phyloP scores from a whole-genome alignment of 2,113 vertebrate species.

The Oreotrochilus melanogaster region DNA sequence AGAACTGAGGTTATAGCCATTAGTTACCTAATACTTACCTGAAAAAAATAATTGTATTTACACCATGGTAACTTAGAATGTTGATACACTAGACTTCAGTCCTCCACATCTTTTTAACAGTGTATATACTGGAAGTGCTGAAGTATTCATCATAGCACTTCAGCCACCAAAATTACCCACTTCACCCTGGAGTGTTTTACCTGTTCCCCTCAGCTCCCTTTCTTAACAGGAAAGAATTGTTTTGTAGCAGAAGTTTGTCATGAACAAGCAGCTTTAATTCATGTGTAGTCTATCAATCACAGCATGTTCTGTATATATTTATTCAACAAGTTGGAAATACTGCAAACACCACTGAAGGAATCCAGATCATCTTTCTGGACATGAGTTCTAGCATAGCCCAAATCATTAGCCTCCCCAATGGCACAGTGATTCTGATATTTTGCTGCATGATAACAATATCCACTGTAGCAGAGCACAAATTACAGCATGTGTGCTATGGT shows the following conservation, averaged over 20 bases:
- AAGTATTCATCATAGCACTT: neutral
- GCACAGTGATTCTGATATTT: neutral
- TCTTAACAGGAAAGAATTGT: neutral
- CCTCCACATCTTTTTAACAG: neutral
- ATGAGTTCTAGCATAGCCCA: neutral
- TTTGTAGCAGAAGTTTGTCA: neutral
- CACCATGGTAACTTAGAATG: neutral
- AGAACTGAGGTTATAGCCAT: neutral
- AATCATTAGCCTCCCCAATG: neutral
- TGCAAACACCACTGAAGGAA: neutral
- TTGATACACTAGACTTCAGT: neutral
- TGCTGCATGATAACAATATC: neutral
- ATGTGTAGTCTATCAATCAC: neutral
- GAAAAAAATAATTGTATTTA: neutral
- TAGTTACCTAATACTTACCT: neutral
- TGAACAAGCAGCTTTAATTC: neutral
- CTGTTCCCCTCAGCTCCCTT: neutral
- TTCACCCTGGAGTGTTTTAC: neutral
- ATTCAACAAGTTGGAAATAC: neutral
- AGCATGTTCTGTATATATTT: neutral
- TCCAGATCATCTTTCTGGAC: neutral
- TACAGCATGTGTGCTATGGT: neutral
- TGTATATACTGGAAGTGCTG: neutral
- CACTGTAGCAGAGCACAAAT: neutral
- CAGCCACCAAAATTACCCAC: neutral